Percentiles rank a stretch among this genome's conserved stretches.
Evolutionary conservation across 1,140 invertebrate species (phyloP).

Genomic region (Hesperophylax magnus): DNA sequence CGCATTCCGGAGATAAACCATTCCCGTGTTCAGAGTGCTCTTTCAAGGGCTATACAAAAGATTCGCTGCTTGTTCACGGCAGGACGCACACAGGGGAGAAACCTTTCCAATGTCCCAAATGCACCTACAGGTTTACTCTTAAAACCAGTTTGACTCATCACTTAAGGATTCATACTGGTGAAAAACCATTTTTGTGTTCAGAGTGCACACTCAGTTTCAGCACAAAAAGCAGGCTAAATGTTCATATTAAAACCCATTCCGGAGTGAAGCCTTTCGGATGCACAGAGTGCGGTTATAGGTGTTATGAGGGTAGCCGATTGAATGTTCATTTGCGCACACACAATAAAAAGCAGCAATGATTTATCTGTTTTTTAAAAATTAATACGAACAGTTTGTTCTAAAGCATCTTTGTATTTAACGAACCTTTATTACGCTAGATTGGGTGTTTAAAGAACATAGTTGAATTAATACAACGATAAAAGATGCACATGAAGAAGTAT

Average conservation of each 20-base stretch:
- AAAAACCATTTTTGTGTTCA: constrained; percentile 2
- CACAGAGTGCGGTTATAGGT: background rate
- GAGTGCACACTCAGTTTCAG: background rate
- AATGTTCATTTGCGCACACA: constrained; percentile 83
- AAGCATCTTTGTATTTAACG: no score
- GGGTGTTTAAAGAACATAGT: no score
- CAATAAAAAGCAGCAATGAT: constrained; percentile 61
- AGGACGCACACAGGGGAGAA: background rate
- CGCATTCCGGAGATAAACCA: background rate
- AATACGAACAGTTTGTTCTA: no score
- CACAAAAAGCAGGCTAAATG: background rate
- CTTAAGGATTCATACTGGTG: background rate
- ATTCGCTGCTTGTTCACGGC: background rate
- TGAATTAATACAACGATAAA: no score
- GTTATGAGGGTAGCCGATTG: background rate
- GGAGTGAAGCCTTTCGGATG: background rate
- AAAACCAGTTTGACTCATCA: background rate
- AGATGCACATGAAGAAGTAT: no score
- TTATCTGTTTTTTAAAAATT: no score
- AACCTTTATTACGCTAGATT: no score
- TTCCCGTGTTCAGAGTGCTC: background rate
- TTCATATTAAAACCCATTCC: background rate
- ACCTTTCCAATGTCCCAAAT: background rate
- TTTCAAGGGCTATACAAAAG: background rate
- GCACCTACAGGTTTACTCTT: background rate